Conservation (phyloP, 2,113 vertebrate genomes). For the Podiceps cristatus region DNA sequence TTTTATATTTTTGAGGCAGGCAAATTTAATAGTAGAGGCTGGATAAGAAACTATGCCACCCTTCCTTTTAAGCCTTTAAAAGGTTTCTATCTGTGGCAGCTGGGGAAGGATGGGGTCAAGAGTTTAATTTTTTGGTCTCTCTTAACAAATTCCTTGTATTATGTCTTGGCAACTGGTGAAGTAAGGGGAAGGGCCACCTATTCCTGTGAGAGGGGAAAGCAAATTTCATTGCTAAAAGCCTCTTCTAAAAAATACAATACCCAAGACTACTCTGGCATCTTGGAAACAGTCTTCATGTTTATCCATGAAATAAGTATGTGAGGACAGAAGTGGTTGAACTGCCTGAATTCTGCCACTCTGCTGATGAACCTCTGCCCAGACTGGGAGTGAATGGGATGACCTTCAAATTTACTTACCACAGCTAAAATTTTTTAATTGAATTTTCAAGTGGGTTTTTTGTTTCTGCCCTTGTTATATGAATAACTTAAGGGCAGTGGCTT, state of each 20-base stretch:
- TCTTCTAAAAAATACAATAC: neutral
- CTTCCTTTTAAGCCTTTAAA: neutral
- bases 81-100: neutral
- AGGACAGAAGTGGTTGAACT: neutral
- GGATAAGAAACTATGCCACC: neutral
- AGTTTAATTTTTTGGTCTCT: neutral
- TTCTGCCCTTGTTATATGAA: neutral
- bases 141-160: neutral
- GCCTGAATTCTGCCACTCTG: neutral
- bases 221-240: neutral
- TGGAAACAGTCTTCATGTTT: neutral
- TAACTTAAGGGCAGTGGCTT: neutral
- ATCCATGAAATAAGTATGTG: neutral
- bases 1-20: neutral
- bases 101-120: neutral
- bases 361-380: neutral
- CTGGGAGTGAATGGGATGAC: neutral
- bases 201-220: neutral
- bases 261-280: neutral
- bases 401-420: neutral
- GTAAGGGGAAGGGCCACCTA: neutral
- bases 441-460: neutral
- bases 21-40: neutral
- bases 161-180: neutral
- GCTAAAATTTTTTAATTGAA: neutral